These are phyloP conservation scores for Halcyon smyrnensis DNA, from an alignment of 2,797 vertebrate species.

Conservation along the genomic window DNA sequence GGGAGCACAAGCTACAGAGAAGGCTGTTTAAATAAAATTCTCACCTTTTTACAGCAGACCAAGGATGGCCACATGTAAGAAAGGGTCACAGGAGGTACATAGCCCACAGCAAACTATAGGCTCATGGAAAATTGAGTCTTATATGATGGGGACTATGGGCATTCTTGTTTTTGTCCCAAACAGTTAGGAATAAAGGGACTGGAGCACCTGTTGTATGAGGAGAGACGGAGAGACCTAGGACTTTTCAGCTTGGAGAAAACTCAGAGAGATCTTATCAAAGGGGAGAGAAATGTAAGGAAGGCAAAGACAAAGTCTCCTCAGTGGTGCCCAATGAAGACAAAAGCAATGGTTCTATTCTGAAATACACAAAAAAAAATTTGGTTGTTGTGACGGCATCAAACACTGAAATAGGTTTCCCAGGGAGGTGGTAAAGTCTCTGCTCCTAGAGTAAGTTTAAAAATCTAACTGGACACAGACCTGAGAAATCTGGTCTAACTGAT, in stretches of 20 bases:
- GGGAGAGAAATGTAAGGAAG: neutral
- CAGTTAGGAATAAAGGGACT: neutral
- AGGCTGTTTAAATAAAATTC: neutral
- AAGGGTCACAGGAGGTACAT: neutral
- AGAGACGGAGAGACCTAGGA: neutral
- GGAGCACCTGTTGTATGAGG: neutral
- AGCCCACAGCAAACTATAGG: neutral
- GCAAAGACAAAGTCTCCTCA: neutral
- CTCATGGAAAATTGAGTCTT: neutral
- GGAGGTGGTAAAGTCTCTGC: neutral
- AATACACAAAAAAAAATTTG: neutral
- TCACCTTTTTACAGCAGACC: neutral
- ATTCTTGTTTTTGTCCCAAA: neutral
- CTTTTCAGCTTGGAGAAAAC: neutral
- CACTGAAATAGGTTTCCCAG: neutral
- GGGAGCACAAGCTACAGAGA: neutral
- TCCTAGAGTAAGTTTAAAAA: neutral
- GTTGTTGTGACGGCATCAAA: neutral
- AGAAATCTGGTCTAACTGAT: neutral
- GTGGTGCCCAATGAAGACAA: neutral
- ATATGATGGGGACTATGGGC: fast-evolving
- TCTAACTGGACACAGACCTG: neutral
- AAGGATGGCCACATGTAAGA: neutral
- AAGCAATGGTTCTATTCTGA: neutral
- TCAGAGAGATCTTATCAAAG: neutral